phyloP scores from a whole-genome alignment of 2,113 vertebrate species.

The Chaetodon trifascialis region DNA sequence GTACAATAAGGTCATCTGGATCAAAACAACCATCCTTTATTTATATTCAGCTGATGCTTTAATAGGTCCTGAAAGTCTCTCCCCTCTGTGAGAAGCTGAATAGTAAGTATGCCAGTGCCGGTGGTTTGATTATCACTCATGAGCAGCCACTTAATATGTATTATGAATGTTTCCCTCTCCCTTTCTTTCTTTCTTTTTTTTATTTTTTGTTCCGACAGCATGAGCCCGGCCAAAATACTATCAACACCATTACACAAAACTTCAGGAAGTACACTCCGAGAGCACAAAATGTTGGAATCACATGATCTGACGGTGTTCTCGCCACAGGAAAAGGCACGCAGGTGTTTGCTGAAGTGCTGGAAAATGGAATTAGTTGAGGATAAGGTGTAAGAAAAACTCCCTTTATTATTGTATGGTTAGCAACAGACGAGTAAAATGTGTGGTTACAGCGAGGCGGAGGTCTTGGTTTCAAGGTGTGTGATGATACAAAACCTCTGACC shows the following conservation, averaged over 20 bases:
- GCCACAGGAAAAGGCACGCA: neutral
- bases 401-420: neutral
- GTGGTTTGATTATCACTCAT: slow-evolving; percentile 54
- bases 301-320: neutral
- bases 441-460: too few relatives aligned
- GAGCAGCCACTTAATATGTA: slow-evolving; percentile 61
- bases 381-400: too few relatives aligned
- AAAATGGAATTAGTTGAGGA: neutral
- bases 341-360: neutral
- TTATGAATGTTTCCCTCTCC: slow-evolving; percentile 27
- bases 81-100: slow-evolving; percentile 54
- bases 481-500: too few relatives aligned
- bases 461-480: too few relatives aligned
- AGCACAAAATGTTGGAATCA: neutral
- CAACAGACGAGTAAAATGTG: too few relatives aligned
- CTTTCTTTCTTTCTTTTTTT: neutral
- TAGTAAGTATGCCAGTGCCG: slow-evolving; percentile 49
- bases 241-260: neutral
- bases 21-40: slow-evolving; percentile 54
- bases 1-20: slow-evolving; percentile 26
- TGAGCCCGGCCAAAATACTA: slow-evolving; percentile 39
- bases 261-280: slow-evolving; percentile 7
- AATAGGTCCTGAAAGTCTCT: slow-evolving; percentile 48
- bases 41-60: slow-evolving; percentile 63
- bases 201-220: slow-evolving; percentile 23